Evolutionary conservation across 2,888 invertebrate species (phyloP), one percentile per base, ranked within the genome.

Genomic region (Deilephila porcellus): DNA sequence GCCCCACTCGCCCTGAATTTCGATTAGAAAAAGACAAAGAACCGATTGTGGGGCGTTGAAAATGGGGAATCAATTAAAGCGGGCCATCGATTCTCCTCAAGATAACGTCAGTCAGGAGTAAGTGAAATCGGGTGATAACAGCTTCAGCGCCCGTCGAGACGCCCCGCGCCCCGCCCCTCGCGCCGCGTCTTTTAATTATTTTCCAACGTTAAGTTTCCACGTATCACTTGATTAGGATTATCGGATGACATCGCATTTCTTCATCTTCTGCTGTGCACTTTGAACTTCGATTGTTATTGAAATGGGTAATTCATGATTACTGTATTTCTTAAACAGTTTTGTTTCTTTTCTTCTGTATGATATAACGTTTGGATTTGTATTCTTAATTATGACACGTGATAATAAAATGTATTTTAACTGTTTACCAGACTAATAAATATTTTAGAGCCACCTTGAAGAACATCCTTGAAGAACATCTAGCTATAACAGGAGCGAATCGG

Each of bases 41-140:
- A 85, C 81, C 88, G 88, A 88, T 89, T 90, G 90, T 88, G 83
- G 88, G 83, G 81, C 85, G 85, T 82, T 85, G 84, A 83, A 86
- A 89, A 85, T 86, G 83, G 90, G 85, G 90, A 93, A 93, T 93
- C 94, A 94, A 94, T 94, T 94, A 94, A 93, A 92, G 90, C 83
- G 87, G 82, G 86, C 91, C 91, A 91, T 94, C 90, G 93, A 93
- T 94, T 88, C 85, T 85, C 79, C 78, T 76, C 76, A 73, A 90
- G 92, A 91, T 92, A 91, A 90, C 84, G 91, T 88, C 91, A 82
- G 88, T 88, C 90, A 86, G 81, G 74, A 75, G 85, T 81, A 83
- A 85, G 82, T 83, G 89, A 85, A 84, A 84, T 83, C 79, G 83
- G 25, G 80, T 79, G 90, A 90, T 91, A 91, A 88, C 85, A 84